Evolutionary conservation across 1,140 invertebrate species (phyloP), one percentile per base, ranked within the genome.

Genomic region (Anagrus nilaparvatae): DNA sequence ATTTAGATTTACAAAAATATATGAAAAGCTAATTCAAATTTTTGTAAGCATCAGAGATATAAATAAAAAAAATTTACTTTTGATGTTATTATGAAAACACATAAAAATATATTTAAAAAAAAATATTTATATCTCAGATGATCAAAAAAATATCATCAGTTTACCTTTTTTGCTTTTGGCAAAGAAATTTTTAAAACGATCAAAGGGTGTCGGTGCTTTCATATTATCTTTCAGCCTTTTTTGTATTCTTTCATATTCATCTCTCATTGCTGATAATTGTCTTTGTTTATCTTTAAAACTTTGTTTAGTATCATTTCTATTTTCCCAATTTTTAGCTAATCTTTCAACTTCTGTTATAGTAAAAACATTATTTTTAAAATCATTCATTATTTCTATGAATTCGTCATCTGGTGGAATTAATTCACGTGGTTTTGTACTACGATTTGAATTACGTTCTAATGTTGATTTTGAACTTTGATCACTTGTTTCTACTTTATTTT

Each of bases 291-390:
- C 85, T 51, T 81, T 84, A 43, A 87, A 78, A 1, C 84, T 87
- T 52, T 85, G 83, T 51, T 87, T 82, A 0, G 87, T 86, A 59
- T 88, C 85, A 52, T 87, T 85, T 39, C 87, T 74, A 49, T 83
- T 84, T 50, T 78, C 77, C 86, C 86, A 91, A 53, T 81, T 81
- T 60, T 84, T 81, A 8, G 89, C 86, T 6, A 90, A 65, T 52
- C 84, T 77, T 63, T 90, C 86, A 0, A 87, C 82, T 66, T 89
- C 84, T 3, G 77, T 72, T 49, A 90, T 84, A 1, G 84, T 84
- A 40, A 86, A 84, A 2, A 87, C 82, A 52, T 89, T 87, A 53
- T 89, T 87, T 61, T 89, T 91, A 52, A 88, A 89, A 54, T 89
- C 85, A 50, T 84, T 86, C 51, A 91, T 86, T 17, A 91, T 87